phyloP scores from a whole-genome alignment of 2,797 vertebrate species.

The Ctenopoma kingsleyae region DNA sequence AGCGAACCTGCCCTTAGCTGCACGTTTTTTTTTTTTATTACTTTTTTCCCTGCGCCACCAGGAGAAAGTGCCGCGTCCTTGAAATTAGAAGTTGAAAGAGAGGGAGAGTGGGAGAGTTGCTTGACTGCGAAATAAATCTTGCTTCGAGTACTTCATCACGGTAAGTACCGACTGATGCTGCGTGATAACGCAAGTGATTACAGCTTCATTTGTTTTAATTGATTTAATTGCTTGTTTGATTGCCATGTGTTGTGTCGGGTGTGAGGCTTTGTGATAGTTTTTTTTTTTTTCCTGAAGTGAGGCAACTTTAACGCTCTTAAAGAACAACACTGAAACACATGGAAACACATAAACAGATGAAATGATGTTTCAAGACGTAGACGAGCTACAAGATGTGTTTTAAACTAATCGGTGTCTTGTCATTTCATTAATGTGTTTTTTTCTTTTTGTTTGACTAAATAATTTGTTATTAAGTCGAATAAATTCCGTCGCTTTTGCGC shows the following conservation, averaged over 20 bases:
- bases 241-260: conserved; percentile 11
- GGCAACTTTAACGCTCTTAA: conserved; percentile 31
- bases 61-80: conserved; percentile 61
- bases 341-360: not conserved
- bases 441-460: not conserved
- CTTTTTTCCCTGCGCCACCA: conserved; percentile 12
- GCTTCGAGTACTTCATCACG: conserved; percentile 44
- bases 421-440: not conserved
- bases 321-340: not conserved
- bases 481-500: not conserved
- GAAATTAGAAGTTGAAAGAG: conserved; percentile 56
- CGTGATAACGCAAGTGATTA: conserved; percentile 12
- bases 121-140: conserved; percentile 20
- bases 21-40: not conserved
- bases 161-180: conserved; percentile 49
- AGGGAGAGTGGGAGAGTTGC: conserved; percentile 35
- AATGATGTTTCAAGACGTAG: not conserved
- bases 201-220: conserved; percentile 46
- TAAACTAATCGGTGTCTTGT: not conserved
- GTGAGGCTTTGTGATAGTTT: conserved; percentile 1
- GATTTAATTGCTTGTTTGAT: conserved; percentile 49
- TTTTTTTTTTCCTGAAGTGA: not conserved
- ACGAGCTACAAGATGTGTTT: too few species aligned
- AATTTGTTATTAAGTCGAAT: not conserved
- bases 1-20: conserved; percentile 27